phyloP scores from a whole-genome alignment of 23 tunicate genomes.

The Botrylloides violaceus region DNA sequence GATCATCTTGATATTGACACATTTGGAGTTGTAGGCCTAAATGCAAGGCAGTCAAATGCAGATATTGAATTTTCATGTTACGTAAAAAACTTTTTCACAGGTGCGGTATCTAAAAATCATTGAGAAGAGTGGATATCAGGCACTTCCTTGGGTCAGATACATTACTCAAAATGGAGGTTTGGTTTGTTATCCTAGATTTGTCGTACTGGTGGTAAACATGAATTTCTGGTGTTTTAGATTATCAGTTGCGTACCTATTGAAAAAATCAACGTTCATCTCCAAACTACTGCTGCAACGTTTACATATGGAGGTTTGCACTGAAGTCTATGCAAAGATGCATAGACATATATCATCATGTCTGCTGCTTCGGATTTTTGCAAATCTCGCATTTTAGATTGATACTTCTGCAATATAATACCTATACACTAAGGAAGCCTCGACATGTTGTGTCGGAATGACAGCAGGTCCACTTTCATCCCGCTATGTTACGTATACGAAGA shows the following conservation, averaged over 20 bases:
- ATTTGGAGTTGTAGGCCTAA: not conserved
- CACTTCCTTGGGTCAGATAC: slow-evolving; percentile 96
- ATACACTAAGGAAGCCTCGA: not conserved
- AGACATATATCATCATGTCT: not conserved
- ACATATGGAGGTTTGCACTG: not conserved
- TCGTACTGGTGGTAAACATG: slow-evolving; percentile 1
- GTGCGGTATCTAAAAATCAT: slow-evolving; percentile 90
- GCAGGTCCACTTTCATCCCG: no score
- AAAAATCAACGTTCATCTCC: no score
- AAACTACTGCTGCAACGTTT: no score
- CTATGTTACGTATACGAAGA: no score
- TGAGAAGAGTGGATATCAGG: slow-evolving; percentile 94
- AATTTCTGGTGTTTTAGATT: not conserved
- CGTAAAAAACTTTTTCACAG: slow-evolving; percentile 16
- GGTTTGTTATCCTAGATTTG: no score
- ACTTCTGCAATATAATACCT: not conserved
- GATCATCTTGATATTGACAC: not conserved
- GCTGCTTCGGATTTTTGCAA: not conserved
- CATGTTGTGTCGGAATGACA: no score
- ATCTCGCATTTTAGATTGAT: not conserved
- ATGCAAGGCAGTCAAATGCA: no score
- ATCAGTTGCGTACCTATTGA: not conserved
- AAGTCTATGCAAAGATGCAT: no score
- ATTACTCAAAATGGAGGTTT: slow-evolving; percentile 94
- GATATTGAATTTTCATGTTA: no score